These are phyloP conservation scores for Cyprinodon tularosa DNA, from an alignment of 2,113 vertebrate genomes.

Conservation along the genomic window DNA sequence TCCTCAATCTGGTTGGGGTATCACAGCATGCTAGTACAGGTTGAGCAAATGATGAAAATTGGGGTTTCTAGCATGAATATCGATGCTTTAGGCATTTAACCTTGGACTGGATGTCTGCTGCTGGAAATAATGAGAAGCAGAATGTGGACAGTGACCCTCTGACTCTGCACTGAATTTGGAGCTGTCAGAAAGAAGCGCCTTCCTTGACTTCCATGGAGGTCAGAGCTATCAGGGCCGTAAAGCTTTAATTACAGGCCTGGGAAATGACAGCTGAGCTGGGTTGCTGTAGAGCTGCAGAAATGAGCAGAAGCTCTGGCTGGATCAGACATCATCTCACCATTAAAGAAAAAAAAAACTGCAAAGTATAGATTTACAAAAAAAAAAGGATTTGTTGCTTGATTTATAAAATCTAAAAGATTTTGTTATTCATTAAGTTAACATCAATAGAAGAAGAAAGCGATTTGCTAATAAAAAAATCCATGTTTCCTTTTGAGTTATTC, in stretches of 20 bases:
- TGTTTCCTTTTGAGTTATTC: neutral
- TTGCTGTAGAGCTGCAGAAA: neutral
- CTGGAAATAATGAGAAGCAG: slow-evolving; percentile 67
- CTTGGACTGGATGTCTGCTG: slow-evolving; percentile 35
- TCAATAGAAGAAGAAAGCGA: neutral
- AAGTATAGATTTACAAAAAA: too few relatives aligned
- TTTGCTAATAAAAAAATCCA: neutral
- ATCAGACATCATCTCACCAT: neutral
- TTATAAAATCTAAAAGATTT: neutral
- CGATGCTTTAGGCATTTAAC: slow-evolving; percentile 37
- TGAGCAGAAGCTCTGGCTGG: neutral
- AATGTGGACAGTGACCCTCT: slow-evolving; percentile 66
- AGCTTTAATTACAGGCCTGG: slow-evolving; percentile 58
- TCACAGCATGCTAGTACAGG: neutral
- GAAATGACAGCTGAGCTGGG: slow-evolving; percentile 5
- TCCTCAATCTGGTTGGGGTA: slow-evolving; percentile 22
- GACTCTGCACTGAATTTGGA: slow-evolving; percentile 57
- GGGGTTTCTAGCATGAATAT: slow-evolving; percentile 16
- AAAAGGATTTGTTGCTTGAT: too few relatives aligned
- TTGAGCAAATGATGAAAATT: slow-evolving; percentile 8
- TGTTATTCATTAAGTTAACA: neutral
- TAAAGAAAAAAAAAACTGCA: too few relatives aligned
- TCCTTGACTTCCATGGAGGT: slow-evolving; percentile 41
- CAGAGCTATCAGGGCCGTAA: slow-evolving; percentile 51
- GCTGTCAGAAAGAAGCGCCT: slow-evolving; percentile 35